Percentiles rank a stretch among this genome's conserved stretches.
Conservation (phyloP, 1,140 invertebrate genomes). For the Bursaphelenchus mucronatus region DNA sequence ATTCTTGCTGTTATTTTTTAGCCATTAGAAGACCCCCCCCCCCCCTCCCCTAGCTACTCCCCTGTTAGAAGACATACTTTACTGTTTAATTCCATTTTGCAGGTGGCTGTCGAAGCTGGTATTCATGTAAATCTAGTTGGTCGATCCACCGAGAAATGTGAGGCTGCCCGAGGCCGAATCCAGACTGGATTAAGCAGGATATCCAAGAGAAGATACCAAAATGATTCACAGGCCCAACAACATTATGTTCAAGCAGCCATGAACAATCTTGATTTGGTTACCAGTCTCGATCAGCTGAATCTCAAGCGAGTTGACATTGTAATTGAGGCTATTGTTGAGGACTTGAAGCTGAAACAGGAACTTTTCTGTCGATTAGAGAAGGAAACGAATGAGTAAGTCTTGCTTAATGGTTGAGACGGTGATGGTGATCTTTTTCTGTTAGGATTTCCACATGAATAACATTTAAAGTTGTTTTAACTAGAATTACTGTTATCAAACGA, state of each 20-base stretch:
- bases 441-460: no score
- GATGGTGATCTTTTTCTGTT: no score
- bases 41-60: not conserved
- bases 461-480: no score
- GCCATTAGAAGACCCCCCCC: not conserved
- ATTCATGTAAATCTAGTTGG: slow-evolving; percentile 48
- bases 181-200: slow-evolving; percentile 32
- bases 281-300: slow-evolving; percentile 33
- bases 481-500: no score
- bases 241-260: slow-evolving; percentile 28
- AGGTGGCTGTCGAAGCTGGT: slow-evolving; percentile 49
- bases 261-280: slow-evolving; percentile 32
- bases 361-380: slow-evolving; percentile 26
- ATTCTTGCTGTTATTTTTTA: not conserved
- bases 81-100: slow-evolving; percentile 20
- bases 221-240: slow-evolving; percentile 35
- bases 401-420: no score
- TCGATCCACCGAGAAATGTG: slow-evolving; percentile 45
- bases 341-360: slow-evolving; percentile 53
- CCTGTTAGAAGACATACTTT: not conserved
- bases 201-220: slow-evolving; percentile 40
- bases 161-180: slow-evolving; percentile 40
- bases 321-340: slow-evolving; percentile 56
- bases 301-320: slow-evolving; percentile 48
- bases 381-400: slow-evolving; percentile 16